phyloP scores from a whole-genome alignment of 2,797 vertebrate genomes.

The Pelochelys cantorii region DNA sequence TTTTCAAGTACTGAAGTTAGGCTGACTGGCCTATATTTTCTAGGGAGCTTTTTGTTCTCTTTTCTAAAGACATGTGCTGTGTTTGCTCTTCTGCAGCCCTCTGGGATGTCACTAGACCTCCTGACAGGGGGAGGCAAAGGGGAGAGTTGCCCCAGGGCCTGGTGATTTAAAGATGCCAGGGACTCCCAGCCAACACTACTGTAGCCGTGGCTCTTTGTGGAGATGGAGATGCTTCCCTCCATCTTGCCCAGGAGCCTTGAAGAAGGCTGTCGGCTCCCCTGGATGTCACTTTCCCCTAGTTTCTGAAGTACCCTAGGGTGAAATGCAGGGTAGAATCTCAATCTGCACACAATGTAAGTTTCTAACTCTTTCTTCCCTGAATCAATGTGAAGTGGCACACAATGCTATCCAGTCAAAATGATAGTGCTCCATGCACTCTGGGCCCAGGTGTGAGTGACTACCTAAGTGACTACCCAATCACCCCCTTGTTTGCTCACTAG shows the following conservation, averaged over 20 bases:
- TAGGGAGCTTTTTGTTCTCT: background rate
- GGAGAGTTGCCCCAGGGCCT: too few relatives aligned
- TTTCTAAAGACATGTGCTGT: too few relatives aligned
- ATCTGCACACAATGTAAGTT: conserved; percentile 46
- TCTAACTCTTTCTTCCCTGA: background rate
- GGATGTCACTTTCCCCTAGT: background rate
- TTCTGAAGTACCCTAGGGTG: background rate
- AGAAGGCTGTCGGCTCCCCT: too few relatives aligned
- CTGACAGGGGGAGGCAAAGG: too few relatives aligned
- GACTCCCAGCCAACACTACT: too few relatives aligned
- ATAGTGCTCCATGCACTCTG: background rate
- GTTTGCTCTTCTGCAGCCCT: background rate
- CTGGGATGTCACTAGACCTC: background rate
- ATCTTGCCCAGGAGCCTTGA: too few relatives aligned
- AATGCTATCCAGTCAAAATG: background rate
- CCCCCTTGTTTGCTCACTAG: background rate
- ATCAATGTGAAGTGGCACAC: background rate
- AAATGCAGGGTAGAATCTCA: conserved; percentile 29
- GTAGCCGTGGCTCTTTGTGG: too few relatives aligned
- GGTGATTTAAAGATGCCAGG: too few relatives aligned
- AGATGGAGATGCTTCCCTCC: too few relatives aligned
- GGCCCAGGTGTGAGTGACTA: background rate
- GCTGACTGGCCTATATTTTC: background rate
- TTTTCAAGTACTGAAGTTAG: background rate
- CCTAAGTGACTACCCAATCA: background rate